Percentiles rank a stretch among this genome's conserved stretches.
Evolutionary conservation across 2,888 invertebrate species (phyloP).

Genomic region (Stramonita haemastoma): DNA sequence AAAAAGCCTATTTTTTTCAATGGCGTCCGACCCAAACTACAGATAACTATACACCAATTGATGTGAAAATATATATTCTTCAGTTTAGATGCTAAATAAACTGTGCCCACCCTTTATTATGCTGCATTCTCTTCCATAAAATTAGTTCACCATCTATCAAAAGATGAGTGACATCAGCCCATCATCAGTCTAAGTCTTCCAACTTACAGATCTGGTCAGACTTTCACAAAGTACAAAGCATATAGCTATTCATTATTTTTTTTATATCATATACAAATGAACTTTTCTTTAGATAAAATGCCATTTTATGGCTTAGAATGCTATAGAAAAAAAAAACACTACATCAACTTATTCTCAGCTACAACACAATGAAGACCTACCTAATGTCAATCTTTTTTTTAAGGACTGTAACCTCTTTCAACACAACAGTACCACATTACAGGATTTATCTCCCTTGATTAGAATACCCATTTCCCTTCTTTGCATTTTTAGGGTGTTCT

Average conservation of each 20-base stretch:
- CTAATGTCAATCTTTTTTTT: not conserved
- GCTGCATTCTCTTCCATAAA: not conserved
- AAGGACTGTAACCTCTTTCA: not conserved
- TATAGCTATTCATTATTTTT: too few relatives aligned
- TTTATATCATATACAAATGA: too few relatives aligned
- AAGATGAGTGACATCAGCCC: not conserved
- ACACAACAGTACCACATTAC: not conserved
- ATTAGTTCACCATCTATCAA: not conserved
- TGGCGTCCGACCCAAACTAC: not conserved
- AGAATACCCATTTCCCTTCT: too few relatives aligned
- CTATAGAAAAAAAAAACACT: too few relatives aligned
- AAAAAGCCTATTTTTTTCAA: not conserved
- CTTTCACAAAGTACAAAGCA: too few relatives aligned
- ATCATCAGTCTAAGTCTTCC: not conserved
- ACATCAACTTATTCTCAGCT: too few relatives aligned
- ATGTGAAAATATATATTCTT: not conserved
- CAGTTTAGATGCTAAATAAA: not conserved
- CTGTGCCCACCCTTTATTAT: conserved; percentile 15
- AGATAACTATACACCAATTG: not conserved
- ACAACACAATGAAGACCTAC: too few relatives aligned
- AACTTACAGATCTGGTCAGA: too few relatives aligned
- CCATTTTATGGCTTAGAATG: too few relatives aligned
- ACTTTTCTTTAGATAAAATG: too few relatives aligned
- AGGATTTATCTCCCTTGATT: conserved; percentile 23
- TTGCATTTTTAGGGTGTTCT: too few relatives aligned